Percentiles rank a stretch among this genome's conserved stretches.
These are phyloP conservation scores for Volucella inanis DNA, from an alignment of 2,888 invertebrate species.

Conservation along the genomic window DNA sequence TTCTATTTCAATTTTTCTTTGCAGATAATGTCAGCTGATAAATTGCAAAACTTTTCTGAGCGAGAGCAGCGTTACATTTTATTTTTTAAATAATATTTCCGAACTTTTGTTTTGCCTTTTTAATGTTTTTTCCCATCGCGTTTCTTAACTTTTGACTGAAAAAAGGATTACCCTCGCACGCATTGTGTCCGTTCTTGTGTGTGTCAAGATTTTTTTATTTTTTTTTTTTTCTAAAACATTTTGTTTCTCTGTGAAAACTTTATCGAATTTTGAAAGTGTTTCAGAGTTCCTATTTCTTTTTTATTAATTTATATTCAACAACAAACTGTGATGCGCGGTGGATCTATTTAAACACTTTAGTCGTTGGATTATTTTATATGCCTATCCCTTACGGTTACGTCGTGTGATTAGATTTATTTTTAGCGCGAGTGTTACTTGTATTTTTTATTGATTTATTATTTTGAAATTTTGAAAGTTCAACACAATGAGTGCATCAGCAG, in stretches of 20 bases:
- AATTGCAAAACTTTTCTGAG: constrained; percentile 37
- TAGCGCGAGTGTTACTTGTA: constrained; percentile 1
- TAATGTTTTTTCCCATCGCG: constrained; percentile 14
- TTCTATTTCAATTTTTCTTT: constrained; percentile 32
- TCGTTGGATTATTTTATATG: too few relatives aligned
- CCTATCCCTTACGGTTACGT: background rate
- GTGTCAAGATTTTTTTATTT: constrained; percentile 8
- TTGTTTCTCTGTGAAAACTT: too few relatives aligned
- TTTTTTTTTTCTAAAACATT: constrained; percentile 2
- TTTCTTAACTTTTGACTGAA: constrained; percentile 1
- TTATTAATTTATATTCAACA: too few relatives aligned
- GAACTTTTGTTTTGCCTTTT: constrained; percentile 5
- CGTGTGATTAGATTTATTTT: constrained; percentile 37
- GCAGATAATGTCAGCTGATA: constrained; percentile 59
- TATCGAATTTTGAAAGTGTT: too few relatives aligned
- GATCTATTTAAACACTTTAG: too few relatives aligned
- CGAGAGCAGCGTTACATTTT: constrained; percentile 35
- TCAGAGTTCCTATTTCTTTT: too few relatives aligned
- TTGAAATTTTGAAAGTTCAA: background rate
- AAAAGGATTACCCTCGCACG: background rate
- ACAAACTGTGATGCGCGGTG: too few relatives aligned
- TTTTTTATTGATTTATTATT: background rate
- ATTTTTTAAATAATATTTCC: constrained; percentile 60
- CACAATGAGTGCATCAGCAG: constrained; percentile 40
- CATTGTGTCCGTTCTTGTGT: constrained; percentile 15